These are phyloP conservation scores for Macrobrachium nipponense DNA, from an alignment of 1,140 invertebrate genomes.

Conservation along the genomic window DNA sequence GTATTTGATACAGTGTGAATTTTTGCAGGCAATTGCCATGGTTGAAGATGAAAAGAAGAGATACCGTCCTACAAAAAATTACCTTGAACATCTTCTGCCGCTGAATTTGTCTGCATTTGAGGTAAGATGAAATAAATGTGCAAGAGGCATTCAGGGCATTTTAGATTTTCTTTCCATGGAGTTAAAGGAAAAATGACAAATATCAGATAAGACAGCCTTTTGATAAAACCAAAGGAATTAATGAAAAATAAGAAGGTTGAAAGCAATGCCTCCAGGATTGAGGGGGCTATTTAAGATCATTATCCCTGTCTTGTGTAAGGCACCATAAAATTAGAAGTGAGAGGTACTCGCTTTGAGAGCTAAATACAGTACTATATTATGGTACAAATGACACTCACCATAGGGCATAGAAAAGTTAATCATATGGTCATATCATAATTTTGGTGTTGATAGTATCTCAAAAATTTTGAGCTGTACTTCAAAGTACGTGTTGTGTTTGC, in stretches of 20 bases:
- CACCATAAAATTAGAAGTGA: too few species aligned
- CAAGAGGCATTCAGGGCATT: not conserved
- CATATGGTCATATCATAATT: too few species aligned
- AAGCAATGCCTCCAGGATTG: not conserved
- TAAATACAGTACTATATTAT: too few species aligned
- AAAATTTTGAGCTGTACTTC: too few species aligned
- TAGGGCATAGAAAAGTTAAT: too few species aligned
- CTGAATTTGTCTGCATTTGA: conserved; percentile 85
- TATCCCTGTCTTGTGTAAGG: too few species aligned
- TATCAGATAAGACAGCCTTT: not conserved
- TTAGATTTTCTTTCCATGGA: not conserved
- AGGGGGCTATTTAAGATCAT: too few species aligned
- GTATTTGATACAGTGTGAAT: too few species aligned
- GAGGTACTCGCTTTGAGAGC: too few species aligned
- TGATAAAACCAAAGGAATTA: not conserved
- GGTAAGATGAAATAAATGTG: conserved; percentile 8
- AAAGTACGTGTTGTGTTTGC: too few species aligned
- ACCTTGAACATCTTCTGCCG: conserved; percentile 88
- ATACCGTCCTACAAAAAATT: conserved; percentile 97
- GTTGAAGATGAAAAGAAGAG: conserved; percentile 96
- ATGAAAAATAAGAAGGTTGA: not conserved
- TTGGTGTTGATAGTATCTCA: too few species aligned
- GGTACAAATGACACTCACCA: too few species aligned
- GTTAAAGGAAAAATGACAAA: not conserved
- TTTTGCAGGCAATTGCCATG: conserved; percentile 80